These are phyloP conservation scores for Chalcis sispes DNA, from an alignment of 2,888 invertebrate species.

Conservation along the genomic window DNA sequence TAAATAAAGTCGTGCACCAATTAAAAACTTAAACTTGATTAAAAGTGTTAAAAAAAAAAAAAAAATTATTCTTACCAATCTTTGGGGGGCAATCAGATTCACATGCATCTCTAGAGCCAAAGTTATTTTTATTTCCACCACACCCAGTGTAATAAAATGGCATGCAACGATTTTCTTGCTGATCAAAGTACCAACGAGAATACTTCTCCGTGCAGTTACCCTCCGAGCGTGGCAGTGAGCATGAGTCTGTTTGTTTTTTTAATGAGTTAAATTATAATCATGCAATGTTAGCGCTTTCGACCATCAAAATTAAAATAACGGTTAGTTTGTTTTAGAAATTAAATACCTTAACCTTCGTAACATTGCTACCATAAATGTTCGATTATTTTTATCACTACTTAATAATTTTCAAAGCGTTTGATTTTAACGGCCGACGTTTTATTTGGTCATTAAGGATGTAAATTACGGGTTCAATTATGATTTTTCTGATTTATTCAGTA, in stretches of 20 bases:
- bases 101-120: slow-evolving; percentile 85
- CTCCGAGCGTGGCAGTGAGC: slow-evolving; percentile 84
- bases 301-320: slow-evolving; percentile 23
- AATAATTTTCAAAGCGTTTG: background rate
- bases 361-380: background rate
- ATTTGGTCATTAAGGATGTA: background rate
- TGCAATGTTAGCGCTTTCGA: slow-evolving; percentile 68
- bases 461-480: background rate
- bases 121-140: slow-evolving; percentile 92
- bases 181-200: slow-evolving; percentile 92
- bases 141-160: slow-evolving; percentile 96
- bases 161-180: slow-evolving; percentile 89
- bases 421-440: background rate
- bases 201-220: slow-evolving; percentile 88
- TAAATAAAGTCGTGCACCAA: background rate
- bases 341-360: background rate
- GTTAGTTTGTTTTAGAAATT: slow-evolving; percentile 34
- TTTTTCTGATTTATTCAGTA: background rate
- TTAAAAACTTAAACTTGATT: background rate
- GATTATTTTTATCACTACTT: slow-evolving; percentile 10
- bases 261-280: slow-evolving; percentile 66
- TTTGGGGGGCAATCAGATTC: slow-evolving; percentile 86
- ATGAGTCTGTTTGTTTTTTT: slow-evolving; percentile 84
- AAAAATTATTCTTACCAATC: slow-evolving; percentile 81
- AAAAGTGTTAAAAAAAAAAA: background rate